These are phyloP conservation scores for Platycnemis pennipes DNA, from an alignment of 2,888 invertebrate species.

Conservation along the genomic window DNA sequence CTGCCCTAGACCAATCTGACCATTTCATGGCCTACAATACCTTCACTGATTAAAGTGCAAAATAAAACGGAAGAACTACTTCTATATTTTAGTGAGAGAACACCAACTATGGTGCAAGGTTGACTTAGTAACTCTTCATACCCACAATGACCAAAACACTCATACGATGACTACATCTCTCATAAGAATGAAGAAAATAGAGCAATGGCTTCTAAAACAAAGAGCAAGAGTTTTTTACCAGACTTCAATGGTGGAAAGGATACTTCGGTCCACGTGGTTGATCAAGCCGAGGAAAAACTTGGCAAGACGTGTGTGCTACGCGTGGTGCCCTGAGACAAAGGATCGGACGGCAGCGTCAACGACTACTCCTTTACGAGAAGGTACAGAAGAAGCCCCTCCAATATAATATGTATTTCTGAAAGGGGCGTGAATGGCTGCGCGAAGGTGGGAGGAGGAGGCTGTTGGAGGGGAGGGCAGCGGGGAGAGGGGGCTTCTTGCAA, in stretches of 20 bases:
- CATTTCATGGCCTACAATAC: no score
- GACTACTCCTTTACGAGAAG: not conserved
- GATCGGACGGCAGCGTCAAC: not conserved
- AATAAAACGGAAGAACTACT: no score
- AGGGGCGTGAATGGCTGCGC: not conserved
- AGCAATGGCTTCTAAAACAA: no score
- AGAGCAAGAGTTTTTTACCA: not conserved
- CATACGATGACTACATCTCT: no score
- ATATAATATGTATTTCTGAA: not conserved
- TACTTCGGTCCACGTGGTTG: not conserved
- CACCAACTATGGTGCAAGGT: no score
- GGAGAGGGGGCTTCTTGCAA: not conserved
- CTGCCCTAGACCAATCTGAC: no score
- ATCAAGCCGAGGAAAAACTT: not conserved
- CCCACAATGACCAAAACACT: no score
- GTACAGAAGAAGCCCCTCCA: not conserved
- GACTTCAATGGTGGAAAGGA: not conserved
- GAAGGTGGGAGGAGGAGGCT: not conserved
- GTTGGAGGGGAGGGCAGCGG: not conserved
- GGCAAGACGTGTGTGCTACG: not conserved
- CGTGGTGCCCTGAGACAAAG: not conserved
- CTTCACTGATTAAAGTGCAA: no score
- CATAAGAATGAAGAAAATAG: no score
- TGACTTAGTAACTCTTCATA: no score
- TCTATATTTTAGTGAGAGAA: no score